Base-by-base conservation (phyloP, 2,113 vertebrate genomes). In the Pterophyllum scalare region DNA sequence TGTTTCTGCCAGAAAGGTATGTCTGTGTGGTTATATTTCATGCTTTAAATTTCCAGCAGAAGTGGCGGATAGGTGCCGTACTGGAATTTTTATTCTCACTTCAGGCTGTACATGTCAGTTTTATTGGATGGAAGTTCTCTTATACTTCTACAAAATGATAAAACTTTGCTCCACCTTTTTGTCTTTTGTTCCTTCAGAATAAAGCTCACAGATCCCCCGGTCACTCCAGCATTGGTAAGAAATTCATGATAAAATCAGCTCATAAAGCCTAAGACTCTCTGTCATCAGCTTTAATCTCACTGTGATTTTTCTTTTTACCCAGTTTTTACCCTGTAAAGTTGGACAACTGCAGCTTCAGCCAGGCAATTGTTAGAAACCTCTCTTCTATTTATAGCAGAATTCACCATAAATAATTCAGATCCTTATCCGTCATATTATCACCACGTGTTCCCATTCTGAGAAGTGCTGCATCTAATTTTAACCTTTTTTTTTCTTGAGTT, bases 181-280 rank as follows among this genome's bases (percentile, higher is more conserved):
- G 5, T 82, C 11, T 77, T 83, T 59, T 84, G 35, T 33, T 75
- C 46, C 61, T 56, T 24, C 67, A 95, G 94, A 90, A 67, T 75
- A 95, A 91, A 86, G 54, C 92, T 33, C 81, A 87, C 11, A 91
- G 59, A 62, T 59, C 89, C 22, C 61, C 91, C 0, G 72, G 76
- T 65, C 86, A 86, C 17, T 8, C 83, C 15, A 88, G 87, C 77
- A 1, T 87, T 77, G 95, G 96, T 96, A 90, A 92, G 91, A n/a
- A 19, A 67, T 24, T 65, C n/a, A 1, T 17, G 0, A 60, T 52
- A 20, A 9, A 28, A 79, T 10, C 22, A 14, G 5, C 26, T 70
- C 9, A n/a, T 56, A 75, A 4, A 4, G 3, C 5, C 26, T 33
- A 6, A 33, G 33, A 33, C 33, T 33, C 33, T 33, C 33, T 33